Evolutionary conservation across 1,140 invertebrate species (phyloP).

Genomic region (Drosophila grimshawi): DNA sequence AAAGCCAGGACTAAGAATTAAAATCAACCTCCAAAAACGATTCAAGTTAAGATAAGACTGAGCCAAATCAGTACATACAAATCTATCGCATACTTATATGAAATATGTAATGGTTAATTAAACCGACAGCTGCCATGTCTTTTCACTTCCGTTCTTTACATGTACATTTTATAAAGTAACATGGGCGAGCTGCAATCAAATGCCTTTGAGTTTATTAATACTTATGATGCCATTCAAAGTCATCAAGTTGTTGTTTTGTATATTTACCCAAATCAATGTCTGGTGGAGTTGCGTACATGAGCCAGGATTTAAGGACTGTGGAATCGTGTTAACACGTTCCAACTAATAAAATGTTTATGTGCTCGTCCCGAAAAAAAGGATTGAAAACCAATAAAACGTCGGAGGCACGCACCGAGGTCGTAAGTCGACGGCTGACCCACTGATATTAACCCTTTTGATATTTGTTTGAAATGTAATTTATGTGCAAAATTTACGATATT

Average conservation of each 20-base stretch:
- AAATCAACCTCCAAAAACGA: not conserved
- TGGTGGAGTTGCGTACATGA: conserved; percentile 15
- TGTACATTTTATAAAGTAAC: not conserved
- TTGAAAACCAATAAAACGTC: conserved; percentile 67
- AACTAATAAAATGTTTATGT: conserved; percentile 80
- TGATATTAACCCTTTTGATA: conserved; percentile 71
- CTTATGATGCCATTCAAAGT: conserved; percentile 11
- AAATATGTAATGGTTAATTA: no score
- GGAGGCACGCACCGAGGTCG: conserved; percentile 43
- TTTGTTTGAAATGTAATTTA: conserved; percentile 77
- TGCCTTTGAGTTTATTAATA: conserved; percentile 55
- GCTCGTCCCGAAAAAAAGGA: conserved; percentile 51
- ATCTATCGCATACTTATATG: no score
- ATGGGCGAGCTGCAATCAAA: not conserved
- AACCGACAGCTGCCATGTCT: no score
- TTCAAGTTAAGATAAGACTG: no score
- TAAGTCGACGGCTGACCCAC: conserved; percentile 41
- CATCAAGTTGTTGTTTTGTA: conserved; percentile 20
- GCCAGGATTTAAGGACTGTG: conserved; percentile 36
- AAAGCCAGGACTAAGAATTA: not conserved
- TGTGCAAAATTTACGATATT: conserved; percentile 70
- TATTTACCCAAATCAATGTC: conserved; percentile 47
- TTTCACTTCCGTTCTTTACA: not conserved
- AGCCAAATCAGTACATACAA: no score
- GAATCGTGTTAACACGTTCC: conserved; percentile 65